Evolutionary conservation across 64 coral and sea anemone species (phyloP).

Genomic region (Acropora tenuis): DNA sequence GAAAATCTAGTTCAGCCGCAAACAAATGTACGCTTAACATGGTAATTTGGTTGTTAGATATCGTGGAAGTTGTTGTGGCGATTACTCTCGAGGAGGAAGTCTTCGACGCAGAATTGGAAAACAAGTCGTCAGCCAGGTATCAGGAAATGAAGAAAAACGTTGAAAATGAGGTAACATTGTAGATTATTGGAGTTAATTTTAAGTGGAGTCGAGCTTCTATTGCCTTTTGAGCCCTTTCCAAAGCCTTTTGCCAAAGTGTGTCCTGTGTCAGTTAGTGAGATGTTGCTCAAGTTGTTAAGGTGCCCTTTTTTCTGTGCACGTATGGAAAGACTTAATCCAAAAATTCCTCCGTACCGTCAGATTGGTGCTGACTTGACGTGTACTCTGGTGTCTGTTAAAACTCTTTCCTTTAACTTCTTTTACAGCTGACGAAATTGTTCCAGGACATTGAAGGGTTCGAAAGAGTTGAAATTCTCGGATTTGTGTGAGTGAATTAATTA

Average conservation of each 20-base stretch:
- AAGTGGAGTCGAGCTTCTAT: too few relatives aligned
- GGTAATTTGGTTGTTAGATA: slow-evolving; percentile 1
- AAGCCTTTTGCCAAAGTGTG: too few relatives aligned
- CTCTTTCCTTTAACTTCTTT: background rate
- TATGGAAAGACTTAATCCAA: too few relatives aligned
- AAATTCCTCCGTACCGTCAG: too few relatives aligned
- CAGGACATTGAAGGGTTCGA: slow-evolving; percentile 62
- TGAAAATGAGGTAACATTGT: slow-evolving; percentile 49
- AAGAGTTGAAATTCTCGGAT: slow-evolving; percentile 69
- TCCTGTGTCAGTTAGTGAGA: too few relatives aligned
- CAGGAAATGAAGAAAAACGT: slow-evolving; percentile 50
- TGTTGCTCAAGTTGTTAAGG: too few relatives aligned
- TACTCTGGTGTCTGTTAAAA: background rate
- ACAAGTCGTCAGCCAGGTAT: slow-evolving; percentile 67
- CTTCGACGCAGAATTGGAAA: slow-evolving; percentile 57
- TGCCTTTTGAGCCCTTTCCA: too few relatives aligned
- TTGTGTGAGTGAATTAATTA: slow-evolving; percentile 55
- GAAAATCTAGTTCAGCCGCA: too few relatives aligned
- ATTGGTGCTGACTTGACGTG: too few relatives aligned
- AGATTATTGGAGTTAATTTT: background rate
- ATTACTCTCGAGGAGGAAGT: slow-evolving; percentile 67
- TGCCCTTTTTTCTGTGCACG: too few relatives aligned
- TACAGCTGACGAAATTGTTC: slow-evolving; percentile 68
- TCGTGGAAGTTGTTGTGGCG: slow-evolving; percentile 60
- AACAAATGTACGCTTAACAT: background rate